Evolutionary conservation across 2,113 vertebrate species (phyloP).

Genomic region (Paradoxurus hermaphroditus): DNA sequence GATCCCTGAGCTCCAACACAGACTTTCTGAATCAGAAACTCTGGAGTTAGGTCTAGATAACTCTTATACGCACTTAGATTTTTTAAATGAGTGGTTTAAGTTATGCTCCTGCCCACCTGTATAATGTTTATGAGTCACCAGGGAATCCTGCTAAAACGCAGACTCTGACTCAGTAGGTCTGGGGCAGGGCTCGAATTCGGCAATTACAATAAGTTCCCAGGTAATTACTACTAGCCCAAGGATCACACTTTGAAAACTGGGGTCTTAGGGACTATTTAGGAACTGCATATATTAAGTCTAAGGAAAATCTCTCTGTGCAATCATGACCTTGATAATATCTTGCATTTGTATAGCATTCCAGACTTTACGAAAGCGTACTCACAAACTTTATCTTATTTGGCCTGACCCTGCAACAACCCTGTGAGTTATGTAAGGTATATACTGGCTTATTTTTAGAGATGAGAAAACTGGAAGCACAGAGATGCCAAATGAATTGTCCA

Average conservation of each 20-base stretch:
- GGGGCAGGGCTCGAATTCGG: background rate
- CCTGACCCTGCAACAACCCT: background rate
- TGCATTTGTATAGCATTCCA: background rate
- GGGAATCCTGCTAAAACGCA: background rate
- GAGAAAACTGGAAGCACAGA: conserved; percentile 27
- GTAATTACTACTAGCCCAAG: background rate
- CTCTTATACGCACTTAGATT: background rate
- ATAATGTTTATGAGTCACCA: background rate
- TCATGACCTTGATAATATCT: conserved; percentile 1
- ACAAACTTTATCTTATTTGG: conserved; percentile 1
- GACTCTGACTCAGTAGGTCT: background rate
- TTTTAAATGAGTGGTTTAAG: conserved; percentile 25
- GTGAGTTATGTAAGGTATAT: background rate
- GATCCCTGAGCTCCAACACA: background rate
- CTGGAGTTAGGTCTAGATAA: background rate
- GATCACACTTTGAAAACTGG: background rate
- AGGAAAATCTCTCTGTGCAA: conserved; percentile 22
- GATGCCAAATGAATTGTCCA: background rate
- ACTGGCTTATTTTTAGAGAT: background rate
- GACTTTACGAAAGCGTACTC: background rate
- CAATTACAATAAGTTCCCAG: background rate
- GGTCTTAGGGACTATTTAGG: background rate
- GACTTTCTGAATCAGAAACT: background rate
- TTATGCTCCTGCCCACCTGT: background rate
- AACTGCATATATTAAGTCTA: background rate